Base-by-base conservation (phyloP, 2,113 vertebrate genomes). In the Dermatemys mawii region DNA sequence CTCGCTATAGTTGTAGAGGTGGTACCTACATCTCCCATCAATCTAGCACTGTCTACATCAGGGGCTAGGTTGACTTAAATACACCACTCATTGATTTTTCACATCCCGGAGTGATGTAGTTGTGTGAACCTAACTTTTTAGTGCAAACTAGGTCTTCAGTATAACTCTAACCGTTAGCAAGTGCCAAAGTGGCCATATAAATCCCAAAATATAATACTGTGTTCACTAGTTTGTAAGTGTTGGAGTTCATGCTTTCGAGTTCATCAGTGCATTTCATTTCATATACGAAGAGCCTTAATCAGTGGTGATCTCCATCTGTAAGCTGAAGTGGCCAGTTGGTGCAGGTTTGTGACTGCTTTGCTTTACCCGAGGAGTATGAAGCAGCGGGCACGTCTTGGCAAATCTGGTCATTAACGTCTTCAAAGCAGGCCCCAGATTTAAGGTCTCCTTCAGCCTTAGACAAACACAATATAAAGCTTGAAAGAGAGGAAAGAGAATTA, bases 311-410 rank as follows among this genome's bases (percentile, higher is more conserved):
- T 88, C 54, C 44, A 73, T 32, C 3, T 73, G 91, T 32, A n/a
- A 49, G 22, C 73, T 81, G 32, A 78, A 49, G 11, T 86, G 44
- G 79, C 29, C 16, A 38, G 8, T 8, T 53, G 27, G 8, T 35
- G 16, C 78, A 78, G 49, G 27, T 81, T 92, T 83, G 85, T 24
- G 9, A 16, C 70, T 78, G 19, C 7, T 78, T 35, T 35, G 73
- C 44, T 50, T 26, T 60, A 10, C n/a, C 22, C 38, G 29, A 87
- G 63, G 38, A 76, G 35, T 38, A 57, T 0, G 0, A 16, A 67
- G 54, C 0, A 0, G 38, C 51, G n/a, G 48, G 16, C 32, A 67
- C 57, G 46, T 3, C 8, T 12, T 50, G 67, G 32, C 14, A 51
- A 57, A 57, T 1, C 1, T 21, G 75, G 17, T 46, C 5, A 14